These are phyloP conservation scores for Halictus ligatus DNA, from an alignment of 2,888 invertebrate species.

Conservation along the genomic window DNA sequence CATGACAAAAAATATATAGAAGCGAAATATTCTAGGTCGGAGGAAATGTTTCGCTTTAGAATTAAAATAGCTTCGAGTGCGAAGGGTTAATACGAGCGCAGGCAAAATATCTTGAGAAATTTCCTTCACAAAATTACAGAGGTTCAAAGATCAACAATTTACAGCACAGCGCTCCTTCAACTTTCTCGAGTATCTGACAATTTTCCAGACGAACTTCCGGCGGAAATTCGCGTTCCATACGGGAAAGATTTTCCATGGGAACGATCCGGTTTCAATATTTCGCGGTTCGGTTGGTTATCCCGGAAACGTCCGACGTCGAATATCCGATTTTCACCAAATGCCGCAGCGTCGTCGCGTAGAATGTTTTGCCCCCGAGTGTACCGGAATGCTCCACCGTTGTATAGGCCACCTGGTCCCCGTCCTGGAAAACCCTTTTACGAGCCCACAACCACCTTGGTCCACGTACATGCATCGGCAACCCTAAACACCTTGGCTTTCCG, in stretches of 20 bases:
- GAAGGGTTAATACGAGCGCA: neutral
- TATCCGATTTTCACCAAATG: constrained; percentile 62
- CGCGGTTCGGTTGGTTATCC: constrained; percentile 16
- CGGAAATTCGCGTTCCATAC: neutral
- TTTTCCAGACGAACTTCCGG: neutral
- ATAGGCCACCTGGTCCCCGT: constrained; percentile 66
- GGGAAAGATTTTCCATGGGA: neutral
- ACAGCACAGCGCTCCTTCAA: neutral
- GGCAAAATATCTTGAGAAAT: neutral
- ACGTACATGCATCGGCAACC: constrained; percentile 66
- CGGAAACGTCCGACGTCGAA: neutral
- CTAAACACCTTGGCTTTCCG: constrained; percentile 70
- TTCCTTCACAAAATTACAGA: neutral
- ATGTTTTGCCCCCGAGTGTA: constrained; percentile 58
- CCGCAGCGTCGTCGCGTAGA: constrained; percentile 51
- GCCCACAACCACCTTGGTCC: constrained; percentile 44
- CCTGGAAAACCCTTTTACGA: constrained; percentile 68
- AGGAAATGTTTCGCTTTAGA: too few relatives aligned
- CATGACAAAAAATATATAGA: too few relatives aligned
- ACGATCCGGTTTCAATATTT: neutral
- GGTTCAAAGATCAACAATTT: neutral
- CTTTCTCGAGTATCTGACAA: neutral
- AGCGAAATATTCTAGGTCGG: too few relatives aligned
- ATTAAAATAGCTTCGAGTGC: too few relatives aligned
- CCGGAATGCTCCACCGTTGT: constrained; percentile 62